phyloP scores from a whole-genome alignment of 1,140 invertebrate species.

The Neuroterus valhalla region DNA sequence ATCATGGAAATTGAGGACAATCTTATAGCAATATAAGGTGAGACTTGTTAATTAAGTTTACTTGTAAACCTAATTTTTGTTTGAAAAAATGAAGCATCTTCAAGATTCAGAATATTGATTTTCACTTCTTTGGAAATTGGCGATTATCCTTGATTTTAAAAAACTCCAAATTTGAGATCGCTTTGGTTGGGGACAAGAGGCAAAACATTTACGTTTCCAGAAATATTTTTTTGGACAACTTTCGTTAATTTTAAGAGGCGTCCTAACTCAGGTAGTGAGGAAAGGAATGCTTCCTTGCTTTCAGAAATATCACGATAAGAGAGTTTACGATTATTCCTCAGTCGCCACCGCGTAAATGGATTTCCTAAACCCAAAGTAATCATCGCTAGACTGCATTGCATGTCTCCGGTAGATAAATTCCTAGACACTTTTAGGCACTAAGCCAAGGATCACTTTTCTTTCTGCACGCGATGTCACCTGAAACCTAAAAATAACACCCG shows the following conservation, averaged over 20 bases:
- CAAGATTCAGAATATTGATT: neutral
- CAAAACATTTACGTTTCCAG: neutral
- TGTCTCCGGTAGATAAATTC: constrained; percentile 16
- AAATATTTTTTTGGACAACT: constrained; percentile 5
- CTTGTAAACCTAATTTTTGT: neutral
- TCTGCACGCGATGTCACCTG: constrained; percentile 28
- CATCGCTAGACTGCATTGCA: constrained; percentile 14
- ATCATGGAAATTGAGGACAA: too few relatives aligned
- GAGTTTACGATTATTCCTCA: constrained; percentile 25
- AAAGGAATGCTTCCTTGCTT: constrained; percentile 23
- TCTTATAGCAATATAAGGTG: too few relatives aligned
- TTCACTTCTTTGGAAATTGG: neutral
- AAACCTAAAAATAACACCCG: constrained; percentile 15
- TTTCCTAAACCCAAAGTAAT: constrained; percentile 23
- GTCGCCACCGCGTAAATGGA: constrained; percentile 26
- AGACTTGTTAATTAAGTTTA: too few relatives aligned
- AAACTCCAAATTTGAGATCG: too few relatives aligned
- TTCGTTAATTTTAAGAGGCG: constrained; percentile 27
- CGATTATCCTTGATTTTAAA: too few relatives aligned
- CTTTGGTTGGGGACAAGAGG: neutral
- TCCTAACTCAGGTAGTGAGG: constrained; percentile 25
- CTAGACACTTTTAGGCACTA: constrained; percentile 29
- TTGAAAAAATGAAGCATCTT: neutral
- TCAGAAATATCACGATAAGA: constrained; percentile 30
- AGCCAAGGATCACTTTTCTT: constrained; percentile 15